Base-by-base conservation (phyloP, 23 tunicate species). In the Ciona savignyi region DNA sequence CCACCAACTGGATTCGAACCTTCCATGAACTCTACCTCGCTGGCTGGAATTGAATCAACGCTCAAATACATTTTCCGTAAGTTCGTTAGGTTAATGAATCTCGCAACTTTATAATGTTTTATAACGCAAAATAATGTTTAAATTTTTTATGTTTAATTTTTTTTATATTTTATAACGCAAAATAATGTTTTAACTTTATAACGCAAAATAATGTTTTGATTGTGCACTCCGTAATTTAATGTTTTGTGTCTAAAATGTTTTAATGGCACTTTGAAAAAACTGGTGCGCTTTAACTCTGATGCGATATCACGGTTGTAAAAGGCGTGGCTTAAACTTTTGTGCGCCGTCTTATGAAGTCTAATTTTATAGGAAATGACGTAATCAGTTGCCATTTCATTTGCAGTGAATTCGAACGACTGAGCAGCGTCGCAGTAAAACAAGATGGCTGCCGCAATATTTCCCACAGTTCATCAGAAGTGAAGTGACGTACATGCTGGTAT, bases 1-100 rank as follows among this genome's bases (percentile, higher is more conserved):
- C 96, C 96, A 0, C 82, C 96, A 20, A 66, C 80, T n/a, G 71
- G 70, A 2, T 65, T 71, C 28, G 87, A 88, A 19, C 67, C 76
- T 1, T 2, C 51, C 32, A 64, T 80, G 71, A 62, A 35, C 24
- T 68, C 82, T 2, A 66, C 83, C 3, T 27, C 84, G 11, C 67
- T 88, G 67, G 70, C 74, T 63, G 88, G 81, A 32, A 77, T 88
- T 32, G 96, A 88, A 60, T 76, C 96, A 24, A 81, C 86, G 23
- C 87, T 88, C 62, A 81, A 77, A 76, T 81, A 88, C 48, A 70
- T 82, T 29, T 82, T 88, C 77, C 69, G 96, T 88, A 73, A 88
- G 96, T 88, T 49, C 20, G n/a, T n/a, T n/a, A n/a, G n/a, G n/a
- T n/a, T n/a, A n/a, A n/a, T n/a, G n/a, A n/a, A n/a, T n/a, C n/a